These are phyloP conservation scores for Pelodytes ibericus DNA, from an alignment of 2,797 vertebrate genomes.

Conservation along the genomic window DNA sequence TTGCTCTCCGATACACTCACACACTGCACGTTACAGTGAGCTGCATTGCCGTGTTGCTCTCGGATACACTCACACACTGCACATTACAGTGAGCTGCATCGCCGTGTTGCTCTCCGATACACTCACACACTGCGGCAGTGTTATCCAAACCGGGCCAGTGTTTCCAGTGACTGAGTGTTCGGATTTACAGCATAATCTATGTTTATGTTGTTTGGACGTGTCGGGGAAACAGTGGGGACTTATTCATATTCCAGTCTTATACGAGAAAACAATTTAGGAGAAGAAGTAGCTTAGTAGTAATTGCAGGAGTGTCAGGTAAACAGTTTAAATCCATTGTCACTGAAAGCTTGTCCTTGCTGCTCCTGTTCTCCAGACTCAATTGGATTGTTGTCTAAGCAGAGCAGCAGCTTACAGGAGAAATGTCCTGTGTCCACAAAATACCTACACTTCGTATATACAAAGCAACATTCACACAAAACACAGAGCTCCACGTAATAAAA, in stretches of 20 bases:
- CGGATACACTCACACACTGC: no score
- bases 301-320: constrained; percentile 14
- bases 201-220: not conserved
- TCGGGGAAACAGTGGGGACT: not conserved
- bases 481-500: no score
- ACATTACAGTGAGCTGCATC: no score
- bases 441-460: not conserved
- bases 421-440: not conserved
- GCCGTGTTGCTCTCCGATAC: no score
- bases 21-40: no score
- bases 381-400: not conserved
- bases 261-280: constrained; percentile 11
- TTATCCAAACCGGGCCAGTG: no score
- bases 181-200: not conserved
- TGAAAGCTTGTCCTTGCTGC: constrained; percentile 1
- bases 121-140: no score
- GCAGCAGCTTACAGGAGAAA: not conserved
- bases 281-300: constrained; percentile 4
- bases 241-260: constrained; percentile 10
- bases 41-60: no score
- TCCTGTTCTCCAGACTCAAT: not conserved
- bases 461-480: no score
- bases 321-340: constrained; percentile 3
- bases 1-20: not conserved
- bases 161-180: no score